phyloP scores from a whole-genome alignment of 2,797 vertebrate species.

The Urosaurus nigricauda region DNA sequence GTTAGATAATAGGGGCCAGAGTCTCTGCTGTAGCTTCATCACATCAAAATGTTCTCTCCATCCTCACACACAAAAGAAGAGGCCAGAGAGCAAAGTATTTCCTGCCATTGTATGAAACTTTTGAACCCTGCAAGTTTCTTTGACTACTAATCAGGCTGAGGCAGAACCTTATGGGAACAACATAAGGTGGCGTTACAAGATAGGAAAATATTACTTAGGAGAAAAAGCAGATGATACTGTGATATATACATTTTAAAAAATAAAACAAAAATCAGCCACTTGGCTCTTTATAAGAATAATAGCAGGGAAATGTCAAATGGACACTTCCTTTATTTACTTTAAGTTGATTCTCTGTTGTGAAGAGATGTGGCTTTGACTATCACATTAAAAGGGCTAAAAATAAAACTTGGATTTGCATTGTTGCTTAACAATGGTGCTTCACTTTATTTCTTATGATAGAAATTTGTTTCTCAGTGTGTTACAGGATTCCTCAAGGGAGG shows the following conservation, averaged over 20 bases:
- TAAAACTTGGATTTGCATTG: not conserved
- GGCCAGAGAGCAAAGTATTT: not conserved
- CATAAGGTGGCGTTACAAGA: conserved; percentile 21
- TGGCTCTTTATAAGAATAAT: conserved; percentile 26
- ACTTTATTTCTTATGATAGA: conserved; percentile 20
- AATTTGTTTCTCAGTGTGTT: not conserved
- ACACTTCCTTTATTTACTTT: conserved; percentile 15
- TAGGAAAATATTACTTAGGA: not conserved
- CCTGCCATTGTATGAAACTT: not conserved
- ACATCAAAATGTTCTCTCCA: too few relatives aligned
- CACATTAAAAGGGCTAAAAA: not conserved
- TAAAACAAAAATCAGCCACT: not conserved
- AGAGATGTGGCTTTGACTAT: conserved; percentile 9
- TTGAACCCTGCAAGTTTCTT: not conserved
- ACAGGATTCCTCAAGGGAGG: not conserved
- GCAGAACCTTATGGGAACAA: not conserved
- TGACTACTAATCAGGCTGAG: not conserved
- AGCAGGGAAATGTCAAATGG: not conserved
- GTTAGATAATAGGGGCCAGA: not conserved
- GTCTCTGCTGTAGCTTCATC: not conserved
- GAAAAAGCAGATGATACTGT: too few relatives aligned
- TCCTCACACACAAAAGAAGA: not conserved
- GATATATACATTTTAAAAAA: too few relatives aligned
- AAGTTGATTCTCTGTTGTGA: not conserved
- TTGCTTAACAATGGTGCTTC: not conserved